Base-by-base conservation (phyloP, 2,888 invertebrate species). In the Apamea monoglypha region DNA sequence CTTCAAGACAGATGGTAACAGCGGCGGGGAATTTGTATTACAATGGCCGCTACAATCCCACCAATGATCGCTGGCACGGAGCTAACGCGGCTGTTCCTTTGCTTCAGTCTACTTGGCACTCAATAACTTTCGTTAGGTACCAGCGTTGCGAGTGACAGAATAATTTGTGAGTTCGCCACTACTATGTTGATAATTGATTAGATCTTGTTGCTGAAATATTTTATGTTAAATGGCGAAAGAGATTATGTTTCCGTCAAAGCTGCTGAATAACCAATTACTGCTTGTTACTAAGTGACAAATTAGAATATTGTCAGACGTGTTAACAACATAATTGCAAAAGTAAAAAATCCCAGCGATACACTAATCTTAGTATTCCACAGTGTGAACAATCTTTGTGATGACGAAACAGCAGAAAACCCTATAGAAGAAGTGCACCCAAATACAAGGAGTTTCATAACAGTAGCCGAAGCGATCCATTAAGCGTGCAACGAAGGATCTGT, bases 101-200 rank as follows among this genome's bases (percentile, higher is more conserved):
- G 91, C 92, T 94, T 96, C 96, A 96, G 91, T 94, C 94, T 92
- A 94, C 93, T 96, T 96, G 96, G 96, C 96, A 96, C 95, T 92
- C 95, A 93, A 95, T 95, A 95, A 95, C 94, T 95, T 93, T 94
- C 92, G 83, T 90, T 90, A 78, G 89, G 87, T 90, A 88, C 90
- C 87, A 91, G 88, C 90, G 89, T 91, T 91, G 90, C 91, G 89
- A 93, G 92, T 93, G 93, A 92, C 91, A 92, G 90, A 93, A 94
- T 95, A 94, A 94, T 95, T 94, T 95, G 94, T 94, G 91, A 86
- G 81, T 87, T 89, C 80, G 84, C 78, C 83, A 86, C 87, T 86
- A 91, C 91, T 91, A 89, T 91, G 91, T 91, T 90, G 78, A 74
- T 84, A 82, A 88, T 86, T 88, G 79, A 87, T 87, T 85, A 80